phyloP scores from a whole-genome alignment of 2,888 invertebrate species.

The Stenolophus ochropezus region DNA sequence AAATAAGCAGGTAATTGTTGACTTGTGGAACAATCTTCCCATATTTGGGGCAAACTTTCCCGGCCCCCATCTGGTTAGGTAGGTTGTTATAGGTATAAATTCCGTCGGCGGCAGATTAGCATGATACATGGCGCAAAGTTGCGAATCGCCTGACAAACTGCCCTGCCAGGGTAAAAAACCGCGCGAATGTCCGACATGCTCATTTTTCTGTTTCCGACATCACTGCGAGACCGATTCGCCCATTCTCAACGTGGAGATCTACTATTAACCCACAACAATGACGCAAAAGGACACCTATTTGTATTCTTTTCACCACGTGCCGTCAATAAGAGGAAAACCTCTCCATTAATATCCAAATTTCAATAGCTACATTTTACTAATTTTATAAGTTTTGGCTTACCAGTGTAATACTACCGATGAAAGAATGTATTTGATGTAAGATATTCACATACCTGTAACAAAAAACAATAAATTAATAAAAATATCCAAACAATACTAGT shows the following conservation, averaged over 20 bases:
- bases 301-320: too few relatives aligned
- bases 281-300: too few relatives aligned
- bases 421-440: too few relatives aligned
- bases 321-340: too few relatives aligned
- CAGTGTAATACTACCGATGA: not conserved
- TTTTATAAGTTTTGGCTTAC: too few relatives aligned
- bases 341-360: too few relatives aligned
- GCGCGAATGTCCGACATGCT: conserved; percentile 35
- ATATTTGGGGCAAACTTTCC: too few relatives aligned
- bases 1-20: too few relatives aligned
- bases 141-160: conserved; percentile 54
- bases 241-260: not conserved
- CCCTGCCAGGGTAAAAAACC: conserved; percentile 39
- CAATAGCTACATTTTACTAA: too few relatives aligned
- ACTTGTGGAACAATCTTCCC: too few relatives aligned
- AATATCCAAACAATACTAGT: too few relatives aligned
- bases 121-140: conserved; percentile 54
- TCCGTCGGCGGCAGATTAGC: conserved; percentile 49
- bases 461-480: not conserved
- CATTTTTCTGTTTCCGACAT: conserved; percentile 47
- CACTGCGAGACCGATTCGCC: not conserved
- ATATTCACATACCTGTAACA: not conserved
- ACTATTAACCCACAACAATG: too few relatives aligned
- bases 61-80: not conserved
- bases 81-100: conserved; percentile 44